Evolutionary conservation across 2,888 invertebrate genomes (phyloP).

Genomic region (Scrobipalpa atriplicella): DNA sequence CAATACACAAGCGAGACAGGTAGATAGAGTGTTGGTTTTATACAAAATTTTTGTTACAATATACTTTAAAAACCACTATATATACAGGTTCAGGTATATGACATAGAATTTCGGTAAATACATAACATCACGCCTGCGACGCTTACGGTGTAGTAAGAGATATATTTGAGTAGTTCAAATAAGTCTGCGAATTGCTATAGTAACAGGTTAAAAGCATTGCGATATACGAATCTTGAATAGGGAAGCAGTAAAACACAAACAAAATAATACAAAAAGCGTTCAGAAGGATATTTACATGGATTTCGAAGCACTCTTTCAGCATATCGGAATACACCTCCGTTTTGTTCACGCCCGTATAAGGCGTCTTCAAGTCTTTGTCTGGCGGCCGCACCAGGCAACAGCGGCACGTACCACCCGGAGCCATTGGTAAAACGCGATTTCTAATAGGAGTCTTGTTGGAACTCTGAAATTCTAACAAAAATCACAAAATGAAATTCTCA

Average conservation of each 20-base stretch:
- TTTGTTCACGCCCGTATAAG: conserved; percentile 57
- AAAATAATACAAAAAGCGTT: not conserved
- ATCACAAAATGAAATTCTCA: not conserved
- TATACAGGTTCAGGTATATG: too few relatives aligned
- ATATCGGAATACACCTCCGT: conserved; percentile 68
- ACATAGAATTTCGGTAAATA: too few relatives aligned
- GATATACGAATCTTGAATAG: too few relatives aligned
- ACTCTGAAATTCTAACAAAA: not conserved
- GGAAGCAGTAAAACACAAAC: not conserved
- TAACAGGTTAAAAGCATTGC: too few relatives aligned
- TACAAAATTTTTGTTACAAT: too few relatives aligned
- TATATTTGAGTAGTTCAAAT: too few relatives aligned
- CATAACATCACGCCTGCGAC: too few relatives aligned
- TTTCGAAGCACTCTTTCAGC: conserved; percentile 74
- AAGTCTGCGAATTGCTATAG: too few relatives aligned
- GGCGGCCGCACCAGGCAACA: conserved; percentile 68
- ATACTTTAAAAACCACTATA: too few relatives aligned
- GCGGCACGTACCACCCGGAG: conserved; percentile 50
- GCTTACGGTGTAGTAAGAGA: too few relatives aligned
- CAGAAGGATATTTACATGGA: conserved; percentile 54
- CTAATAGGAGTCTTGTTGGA: conserved; percentile 8
- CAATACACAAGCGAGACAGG: too few relatives aligned
- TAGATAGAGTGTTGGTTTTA: too few relatives aligned
- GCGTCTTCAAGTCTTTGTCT: conserved; percentile 60
- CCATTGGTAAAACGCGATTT: conserved; percentile 44